Evolutionary conservation across 1,140 invertebrate species (phyloP).

Genomic region (Aradophagus sp.): DNA sequence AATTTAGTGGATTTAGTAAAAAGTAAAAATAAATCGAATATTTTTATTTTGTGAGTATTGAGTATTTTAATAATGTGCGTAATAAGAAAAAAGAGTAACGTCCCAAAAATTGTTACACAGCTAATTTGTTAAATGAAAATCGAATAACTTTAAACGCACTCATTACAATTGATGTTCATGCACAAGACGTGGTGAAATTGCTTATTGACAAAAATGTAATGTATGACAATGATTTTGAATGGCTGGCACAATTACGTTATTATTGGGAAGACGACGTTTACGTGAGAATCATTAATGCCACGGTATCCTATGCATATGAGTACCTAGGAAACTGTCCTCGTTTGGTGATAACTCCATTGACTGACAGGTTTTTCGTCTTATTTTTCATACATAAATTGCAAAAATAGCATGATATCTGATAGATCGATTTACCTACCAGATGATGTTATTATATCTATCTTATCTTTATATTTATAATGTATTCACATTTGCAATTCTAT

Average conservation of each 20-base stretch:
- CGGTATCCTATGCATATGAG: slow-evolving; percentile 91
- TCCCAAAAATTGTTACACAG: no score
- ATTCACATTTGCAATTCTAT: no score
- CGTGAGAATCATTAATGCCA: slow-evolving; percentile 92
- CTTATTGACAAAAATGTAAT: slow-evolving; percentile 82
- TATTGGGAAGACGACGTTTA: slow-evolving; percentile 90
- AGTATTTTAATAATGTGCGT: background rate
- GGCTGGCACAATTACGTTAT: slow-evolving; percentile 92
- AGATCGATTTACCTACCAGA: no score
- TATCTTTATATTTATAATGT: no score
- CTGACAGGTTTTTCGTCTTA: slow-evolving; percentile 71
- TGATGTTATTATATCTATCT: no score
- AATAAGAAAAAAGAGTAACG: no score
- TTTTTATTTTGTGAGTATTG: no score
- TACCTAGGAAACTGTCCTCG: slow-evolving; percentile 88
- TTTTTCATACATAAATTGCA: background rate
- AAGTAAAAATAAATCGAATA: no score
- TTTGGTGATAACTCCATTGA: slow-evolving; percentile 82
- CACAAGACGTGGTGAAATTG: slow-evolving; percentile 88
- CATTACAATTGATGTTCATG: slow-evolving; percentile 94
- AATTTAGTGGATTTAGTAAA: slow-evolving; percentile 77
- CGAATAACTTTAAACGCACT: slow-evolving; percentile 89
- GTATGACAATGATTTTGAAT: slow-evolving; percentile 89
- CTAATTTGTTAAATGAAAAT: slow-evolving; percentile 77
- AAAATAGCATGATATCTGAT: no score